Percentiles rank a stretch among this genome's conserved stretches.
These are phyloP conservation scores for Bovichtus diacanthus DNA, from an alignment of 2,797 vertebrate genomes.

Conservation along the genomic window DNA sequence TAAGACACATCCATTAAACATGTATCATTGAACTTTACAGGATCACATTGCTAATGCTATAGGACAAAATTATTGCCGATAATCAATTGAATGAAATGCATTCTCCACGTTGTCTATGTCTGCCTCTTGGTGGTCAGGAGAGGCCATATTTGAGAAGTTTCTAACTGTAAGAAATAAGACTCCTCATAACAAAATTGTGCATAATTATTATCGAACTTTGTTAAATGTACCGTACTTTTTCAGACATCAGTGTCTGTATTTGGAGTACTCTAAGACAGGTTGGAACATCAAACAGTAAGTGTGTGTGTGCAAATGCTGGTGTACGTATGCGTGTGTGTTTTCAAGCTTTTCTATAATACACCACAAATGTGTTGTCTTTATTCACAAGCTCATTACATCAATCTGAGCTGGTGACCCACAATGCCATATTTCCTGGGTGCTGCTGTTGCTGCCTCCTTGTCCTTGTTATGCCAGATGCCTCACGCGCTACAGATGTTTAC, in stretches of 20 bases:
- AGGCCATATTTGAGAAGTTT: not conserved
- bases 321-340: not conserved
- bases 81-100: slow-evolving; percentile 12
- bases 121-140: not conserved
- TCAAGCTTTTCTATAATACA: not conserved
- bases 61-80: not conserved
- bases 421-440: slow-evolving; percentile 20
- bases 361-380: slow-evolving; percentile 3
- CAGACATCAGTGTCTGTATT: not conserved
- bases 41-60: not conserved
- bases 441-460: slow-evolving; percentile 48
- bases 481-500: slow-evolving; percentile 78
- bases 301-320: not conserved
- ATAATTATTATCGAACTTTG: not conserved
- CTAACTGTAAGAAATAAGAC: not conserved
- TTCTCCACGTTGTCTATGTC: not conserved
- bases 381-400: slow-evolving; percentile 17
- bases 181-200: not conserved
- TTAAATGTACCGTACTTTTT: not conserved
- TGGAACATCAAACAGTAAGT: not conserved
- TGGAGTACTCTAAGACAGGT: not conserved
- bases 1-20: not conserved
- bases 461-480: slow-evolving; percentile 77
- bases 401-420: slow-evolving; percentile 52
- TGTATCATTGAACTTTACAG: not conserved